A percentile compares a stretch with the other conserved stretches of the same genome.
Conservation (phyloP, 2,113 vertebrate species). For the Indicator indicator region DNA sequence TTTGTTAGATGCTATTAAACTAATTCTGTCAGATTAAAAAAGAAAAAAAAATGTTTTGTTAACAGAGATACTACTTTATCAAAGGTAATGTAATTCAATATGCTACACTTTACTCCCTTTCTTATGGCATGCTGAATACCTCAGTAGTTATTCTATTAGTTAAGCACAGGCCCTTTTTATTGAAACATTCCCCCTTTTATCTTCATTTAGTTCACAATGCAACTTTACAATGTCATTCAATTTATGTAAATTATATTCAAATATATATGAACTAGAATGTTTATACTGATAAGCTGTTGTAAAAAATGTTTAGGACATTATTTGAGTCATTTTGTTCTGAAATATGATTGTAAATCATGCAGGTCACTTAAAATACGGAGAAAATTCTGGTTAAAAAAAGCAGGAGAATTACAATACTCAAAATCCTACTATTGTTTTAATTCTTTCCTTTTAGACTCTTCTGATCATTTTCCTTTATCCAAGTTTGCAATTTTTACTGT, state of each 20-base stretch:
- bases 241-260: background rate
- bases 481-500: background rate
- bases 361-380: background rate
- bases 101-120: rapidly evolving
- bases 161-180: background rate
- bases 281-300: background rate
- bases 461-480: background rate
- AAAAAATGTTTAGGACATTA: background rate
- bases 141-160: background rate
- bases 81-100: background rate
- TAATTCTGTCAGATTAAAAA: background rate
- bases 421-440: background rate
- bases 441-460: background rate
- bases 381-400: background rate
- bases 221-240: background rate
- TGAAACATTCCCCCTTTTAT: background rate
- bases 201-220: background rate
- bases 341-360: background rate
- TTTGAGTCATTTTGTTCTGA: background rate
- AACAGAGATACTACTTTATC: background rate
- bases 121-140: background rate
- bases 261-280: background rate
- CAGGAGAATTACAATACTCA: background rate
- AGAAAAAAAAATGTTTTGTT: background rate
- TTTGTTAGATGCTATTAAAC: background rate